These are phyloP conservation scores for Rhinoderma darwinii DNA, from an alignment of 2,113 vertebrate genomes.

Conservation along the genomic window DNA sequence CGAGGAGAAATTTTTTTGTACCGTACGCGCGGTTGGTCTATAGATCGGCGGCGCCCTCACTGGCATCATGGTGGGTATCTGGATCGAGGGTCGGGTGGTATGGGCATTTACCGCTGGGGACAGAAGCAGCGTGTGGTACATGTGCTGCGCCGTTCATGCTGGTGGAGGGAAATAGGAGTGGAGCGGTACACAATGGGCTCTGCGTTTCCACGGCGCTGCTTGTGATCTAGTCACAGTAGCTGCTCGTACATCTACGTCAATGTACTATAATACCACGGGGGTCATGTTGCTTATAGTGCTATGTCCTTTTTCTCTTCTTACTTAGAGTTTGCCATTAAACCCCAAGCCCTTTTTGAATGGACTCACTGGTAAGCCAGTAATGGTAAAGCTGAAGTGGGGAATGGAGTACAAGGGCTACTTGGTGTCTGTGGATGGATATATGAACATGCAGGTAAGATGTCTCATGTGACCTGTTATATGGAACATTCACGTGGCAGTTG, in stretches of 20 bases:
- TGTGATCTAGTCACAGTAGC: background rate
- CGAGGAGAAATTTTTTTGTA: constrained; percentile 54
- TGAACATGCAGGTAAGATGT: constrained; percentile 95
- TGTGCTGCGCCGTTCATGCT: background rate
- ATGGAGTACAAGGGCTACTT: constrained; percentile 99
- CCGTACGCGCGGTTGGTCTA: constrained; percentile 15
- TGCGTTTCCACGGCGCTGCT: too few relatives aligned
- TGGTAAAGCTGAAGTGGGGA: constrained; percentile 98
- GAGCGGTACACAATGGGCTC: too few relatives aligned
- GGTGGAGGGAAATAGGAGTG: too few relatives aligned
- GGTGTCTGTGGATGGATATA: constrained; percentile 95
- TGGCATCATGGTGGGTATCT: constrained; percentile 30
- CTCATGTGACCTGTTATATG: background rate
- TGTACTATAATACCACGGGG: background rate
- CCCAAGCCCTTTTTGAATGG: constrained; percentile 98
- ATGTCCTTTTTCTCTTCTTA: background rate
- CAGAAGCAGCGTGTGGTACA: background rate
- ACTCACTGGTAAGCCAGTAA: constrained; percentile 95
- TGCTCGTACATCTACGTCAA: background rate
- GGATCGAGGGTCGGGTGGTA: background rate
- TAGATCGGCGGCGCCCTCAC: constrained; percentile 21
- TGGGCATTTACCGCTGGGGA: too few relatives aligned
- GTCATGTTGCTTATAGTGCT: background rate
- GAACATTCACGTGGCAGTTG: too few relatives aligned
- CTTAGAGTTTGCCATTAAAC: constrained; percentile 94